Conservation (phyloP, 2,888 invertebrate species). For the Phania funesta region DNA sequence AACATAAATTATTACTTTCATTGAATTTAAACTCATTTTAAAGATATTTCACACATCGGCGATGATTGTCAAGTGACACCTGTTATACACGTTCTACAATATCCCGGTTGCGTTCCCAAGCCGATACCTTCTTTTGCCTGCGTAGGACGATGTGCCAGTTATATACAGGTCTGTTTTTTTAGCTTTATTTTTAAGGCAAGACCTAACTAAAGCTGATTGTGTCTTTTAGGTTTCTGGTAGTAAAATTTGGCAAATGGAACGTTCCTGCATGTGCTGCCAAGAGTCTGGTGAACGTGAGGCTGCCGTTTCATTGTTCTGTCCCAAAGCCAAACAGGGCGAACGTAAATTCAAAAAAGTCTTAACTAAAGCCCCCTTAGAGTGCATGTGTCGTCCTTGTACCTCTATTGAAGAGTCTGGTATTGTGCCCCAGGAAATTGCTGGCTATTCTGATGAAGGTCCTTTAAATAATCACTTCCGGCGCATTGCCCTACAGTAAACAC, state of each 20-base stretch:
- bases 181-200: too few species aligned
- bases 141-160: slow-evolving; percentile 92
- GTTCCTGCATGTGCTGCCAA: slow-evolving; percentile 97
- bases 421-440: slow-evolving; percentile 93
- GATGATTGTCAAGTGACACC: slow-evolving; percentile 96
- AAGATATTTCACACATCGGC: slow-evolving; percentile 77
- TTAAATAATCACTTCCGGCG: slow-evolving; percentile 90
- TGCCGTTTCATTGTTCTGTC: slow-evolving; percentile 92
- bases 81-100: slow-evolving; percentile 94
- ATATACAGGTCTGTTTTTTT: slow-evolving; percentile 21
- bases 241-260: slow-evolving; percentile 97
- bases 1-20: background rate
- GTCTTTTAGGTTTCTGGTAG: slow-evolving; percentile 90
- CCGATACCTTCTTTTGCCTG: slow-evolving; percentile 97
- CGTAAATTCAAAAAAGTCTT: slow-evolving; percentile 92
- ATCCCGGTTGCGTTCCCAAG: slow-evolving; percentile 95
- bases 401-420: slow-evolving; percentile 93
- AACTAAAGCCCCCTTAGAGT: slow-evolving; percentile 95
- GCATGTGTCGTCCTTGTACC: slow-evolving; percentile 96
- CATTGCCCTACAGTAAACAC: slow-evolving; percentile 83
- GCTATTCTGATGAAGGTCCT: slow-evolving; percentile 90
- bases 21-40: background rate
- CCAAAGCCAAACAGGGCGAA: slow-evolving; percentile 92
- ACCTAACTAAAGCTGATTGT: background rate
- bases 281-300: slow-evolving; percentile 96